phyloP scores from a whole-genome alignment of 2,888 invertebrate species.

The Hyles lineata region DNA sequence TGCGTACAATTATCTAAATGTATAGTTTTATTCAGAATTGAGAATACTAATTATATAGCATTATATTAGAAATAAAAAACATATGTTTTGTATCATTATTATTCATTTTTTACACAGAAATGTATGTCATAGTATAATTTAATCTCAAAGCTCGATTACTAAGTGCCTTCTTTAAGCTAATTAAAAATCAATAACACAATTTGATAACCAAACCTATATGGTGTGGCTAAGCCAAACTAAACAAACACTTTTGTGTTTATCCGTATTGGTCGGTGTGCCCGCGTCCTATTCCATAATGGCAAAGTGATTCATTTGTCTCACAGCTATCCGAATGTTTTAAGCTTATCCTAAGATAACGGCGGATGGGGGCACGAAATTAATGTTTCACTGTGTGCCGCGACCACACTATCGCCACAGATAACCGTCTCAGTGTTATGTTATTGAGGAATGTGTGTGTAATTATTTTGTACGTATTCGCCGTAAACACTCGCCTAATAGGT shows the following conservation, averaged over 20 bases:
- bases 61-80: neutral
- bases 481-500: slow-evolving; percentile 30
- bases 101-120: too few relatives aligned
- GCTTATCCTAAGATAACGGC: slow-evolving; percentile 67
- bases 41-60: too few relatives aligned
- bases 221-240: neutral
- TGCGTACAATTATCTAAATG: too few relatives aligned
- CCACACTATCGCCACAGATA: slow-evolving; percentile 30
- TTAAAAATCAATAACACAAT: too few relatives aligned
- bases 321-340: slow-evolving; percentile 68
- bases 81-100: neutral
- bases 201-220: neutral
- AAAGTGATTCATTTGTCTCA: slow-evolving; percentile 72
- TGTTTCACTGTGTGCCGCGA: slow-evolving; percentile 55
- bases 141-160: too few relatives aligned
- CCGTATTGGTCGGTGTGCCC: slow-evolving; percentile 13
- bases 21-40: too few relatives aligned
- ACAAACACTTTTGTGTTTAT: slow-evolving; percentile 9
- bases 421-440: slow-evolving; percentile 29
- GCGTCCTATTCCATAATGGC: slow-evolving; percentile 52
- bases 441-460: slow-evolving; percentile 30
- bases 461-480: slow-evolving; percentile 26
- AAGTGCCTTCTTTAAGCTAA: too few relatives aligned
- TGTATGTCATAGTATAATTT: too few relatives aligned
- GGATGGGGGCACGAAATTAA: slow-evolving; percentile 61